phyloP scores from a whole-genome alignment of 2,888 invertebrate genomes.

The Dorcus hopei region DNA sequence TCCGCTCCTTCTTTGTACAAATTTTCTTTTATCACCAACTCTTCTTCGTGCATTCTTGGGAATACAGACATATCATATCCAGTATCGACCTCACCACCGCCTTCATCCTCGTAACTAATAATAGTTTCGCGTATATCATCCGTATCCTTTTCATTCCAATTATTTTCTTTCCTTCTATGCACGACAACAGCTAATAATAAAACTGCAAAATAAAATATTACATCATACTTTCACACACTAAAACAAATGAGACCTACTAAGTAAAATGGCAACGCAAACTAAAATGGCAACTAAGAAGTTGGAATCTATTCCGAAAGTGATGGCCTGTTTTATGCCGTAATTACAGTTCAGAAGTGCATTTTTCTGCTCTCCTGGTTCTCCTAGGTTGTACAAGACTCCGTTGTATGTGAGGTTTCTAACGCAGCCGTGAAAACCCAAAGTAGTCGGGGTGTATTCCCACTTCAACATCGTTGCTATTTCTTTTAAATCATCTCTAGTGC shows the following conservation, averaged over 20 bases:
- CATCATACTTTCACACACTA: neutral
- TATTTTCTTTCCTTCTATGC: constrained; percentile 81
- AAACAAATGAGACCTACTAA: constrained; percentile 60
- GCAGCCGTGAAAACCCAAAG: constrained; percentile 80
- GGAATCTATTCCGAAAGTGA: constrained; percentile 79
- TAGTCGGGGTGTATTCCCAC: constrained; percentile 70
- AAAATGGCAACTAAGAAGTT: constrained; percentile 88
- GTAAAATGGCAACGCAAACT: constrained; percentile 78
- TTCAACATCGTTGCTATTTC: constrained; percentile 60
- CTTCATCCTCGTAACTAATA: constrained; percentile 96
- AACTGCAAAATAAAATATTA: constrained; percentile 52
- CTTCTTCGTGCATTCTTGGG: constrained; percentile 6
- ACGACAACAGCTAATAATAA: constrained; percentile 87
- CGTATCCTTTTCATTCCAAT: constrained; percentile 85
- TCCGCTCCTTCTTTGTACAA: constrained; percentile 50
- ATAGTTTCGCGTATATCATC: constrained; percentile 97
- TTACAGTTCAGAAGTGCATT: constrained; percentile 75
- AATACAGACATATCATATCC: constrained; percentile 75
- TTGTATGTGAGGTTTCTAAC: constrained; percentile 88
- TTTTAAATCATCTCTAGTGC: constrained; percentile 65
- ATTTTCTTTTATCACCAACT: constrained; percentile 40
- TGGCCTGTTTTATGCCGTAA: constrained; percentile 69
- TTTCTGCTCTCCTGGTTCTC: constrained; percentile 68
- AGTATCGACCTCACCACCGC: constrained; percentile 96
- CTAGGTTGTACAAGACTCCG: constrained; percentile 84